Evolutionary conservation across 2,797 vertebrate genomes (phyloP), one percentile per base, ranked within the genome.

Genomic region (Oreortyx pictus): DNA sequence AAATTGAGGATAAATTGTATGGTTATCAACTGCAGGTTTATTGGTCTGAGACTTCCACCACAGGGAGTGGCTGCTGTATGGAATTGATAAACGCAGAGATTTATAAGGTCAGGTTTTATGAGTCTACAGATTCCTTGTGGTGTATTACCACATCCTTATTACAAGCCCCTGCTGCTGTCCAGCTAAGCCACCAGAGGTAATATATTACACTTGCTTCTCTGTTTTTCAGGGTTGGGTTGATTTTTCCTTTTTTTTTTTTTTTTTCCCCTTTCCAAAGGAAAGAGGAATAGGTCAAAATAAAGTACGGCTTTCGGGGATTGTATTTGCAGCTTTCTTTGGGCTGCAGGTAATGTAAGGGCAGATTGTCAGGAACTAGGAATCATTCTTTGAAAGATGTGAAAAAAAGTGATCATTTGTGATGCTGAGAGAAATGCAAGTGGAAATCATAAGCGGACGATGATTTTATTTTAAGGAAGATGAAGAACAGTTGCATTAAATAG

Each of bases 51-150:
- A 90, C 96, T 93, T 95, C 96, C 97, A 95, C 97, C 77, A 86
- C 91, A 76, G 98, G 98, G 98, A 98, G 98, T 96, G 97, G 97
- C 97, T 97, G 98, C 98, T 98, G 98, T 92, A 95, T 97, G 98
- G 98, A 97, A 98, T 91, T 98, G 98, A 98, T 98, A 98, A 98
- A 97, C 95, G 33, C 61, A 79, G 97, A 98, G 98, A 98, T 98
- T 99, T 98, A 98, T 98, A 98, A 97, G 97, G 98, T 97, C 97
- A 98, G 86, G 97, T 93, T 98, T 98, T 98, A 98, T 88, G 97
- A 97, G 98, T 97, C 97, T 97, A 95, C 97, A 94, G 97, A 96
- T 97, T 97, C 96, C 96, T 97, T 96, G 93, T 93, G 97, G 98
- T 95, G 97, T 96, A 96, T 97, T 96, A 93, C 97, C 98, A 97